Conservation (phyloP, 2,888 invertebrate species). For the Hemithea aestivaria region DNA sequence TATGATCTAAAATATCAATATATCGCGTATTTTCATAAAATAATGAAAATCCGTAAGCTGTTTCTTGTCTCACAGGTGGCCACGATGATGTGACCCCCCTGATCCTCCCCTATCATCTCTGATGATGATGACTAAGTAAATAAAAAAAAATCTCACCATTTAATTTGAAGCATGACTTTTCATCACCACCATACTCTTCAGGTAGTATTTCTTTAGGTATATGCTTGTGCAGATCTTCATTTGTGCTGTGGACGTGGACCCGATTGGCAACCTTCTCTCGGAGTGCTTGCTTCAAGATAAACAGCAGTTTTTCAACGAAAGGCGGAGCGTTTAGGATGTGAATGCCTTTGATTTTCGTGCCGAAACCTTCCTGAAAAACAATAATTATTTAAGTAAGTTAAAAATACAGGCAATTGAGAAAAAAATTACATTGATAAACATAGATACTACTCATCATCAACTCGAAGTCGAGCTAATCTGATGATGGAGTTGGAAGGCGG, state of each 20-base stretch:
- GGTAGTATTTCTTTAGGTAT: slow-evolving; percentile 63
- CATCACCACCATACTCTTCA: slow-evolving; percentile 61
- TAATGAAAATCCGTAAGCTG: no score
- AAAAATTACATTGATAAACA: no score
- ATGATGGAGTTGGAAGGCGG: no score
- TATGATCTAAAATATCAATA: no score
- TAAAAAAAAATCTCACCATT: slow-evolving; percentile 41
- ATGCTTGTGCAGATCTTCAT: slow-evolving; percentile 58
- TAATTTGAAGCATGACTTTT: slow-evolving; percentile 41
- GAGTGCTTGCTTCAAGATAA: slow-evolving; percentile 57
- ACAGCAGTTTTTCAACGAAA: slow-evolving; percentile 58
- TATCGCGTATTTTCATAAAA: no score
- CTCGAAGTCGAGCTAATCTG: no score
- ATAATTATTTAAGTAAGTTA: background rate
- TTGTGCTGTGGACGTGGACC: slow-evolving; percentile 55
- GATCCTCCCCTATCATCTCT: no score
- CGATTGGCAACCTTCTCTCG: slow-evolving; percentile 62
- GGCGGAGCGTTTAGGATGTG: slow-evolving; percentile 64
- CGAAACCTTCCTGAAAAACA: slow-evolving; percentile 58
- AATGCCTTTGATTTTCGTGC: slow-evolving; percentile 68
- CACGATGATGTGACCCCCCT: no score
- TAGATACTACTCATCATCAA: no score
- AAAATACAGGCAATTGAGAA: no score
- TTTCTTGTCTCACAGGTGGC: no score
- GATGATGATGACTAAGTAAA: background rate